Evolutionary conservation across 1,140 invertebrate species (phyloP), one percentile per base, ranked within the genome.

Genomic region (Temnothorax longispinosus): DNA sequence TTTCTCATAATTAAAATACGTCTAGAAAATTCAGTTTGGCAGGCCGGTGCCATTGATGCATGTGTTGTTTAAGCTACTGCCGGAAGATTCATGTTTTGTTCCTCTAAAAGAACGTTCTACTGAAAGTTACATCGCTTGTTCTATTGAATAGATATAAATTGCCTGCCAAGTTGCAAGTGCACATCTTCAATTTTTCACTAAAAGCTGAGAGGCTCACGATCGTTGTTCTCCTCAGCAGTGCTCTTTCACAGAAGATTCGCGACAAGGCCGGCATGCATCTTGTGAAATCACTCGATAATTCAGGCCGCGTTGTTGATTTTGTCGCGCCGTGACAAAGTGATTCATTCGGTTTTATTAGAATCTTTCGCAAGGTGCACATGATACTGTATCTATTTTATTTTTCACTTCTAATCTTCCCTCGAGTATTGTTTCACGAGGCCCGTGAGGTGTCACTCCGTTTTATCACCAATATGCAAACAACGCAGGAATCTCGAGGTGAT

Each of bases 381-480:
- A 72, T 47, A 81, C 5, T 32, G 52, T 44, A n/a, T 60, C 13
- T 82, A 74, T 82, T 27, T 27, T 27, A 0, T 27, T 27, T 27
- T 27, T 84, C 18, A 3, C 44, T 50, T 84, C 54, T 60, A 82
- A 82, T 82, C 41, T 72, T 82, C 27, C 15, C 8, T 47, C 3
- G 65, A 7, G n/a, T 44, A 74, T 74, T 82, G 41, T 82, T 82
- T 47, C 32, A 35, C 41, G 50, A 56, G 65, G 7, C 38, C 21
- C 18, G 27, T 18, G n/a, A 62, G 21, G 13, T 27, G n/a, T 62
- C 54, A 44, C 27, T 84, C 35, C 3, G 54, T 82, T 27, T 84
- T 84, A 84, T 84, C 54, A 50, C 41, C n/a, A 72, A 50, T 84
- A 71, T 84, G 56, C 44, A 75, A 75, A 84, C 41, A 82, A n/a